A percentile compares a stretch with the other conserved stretches of the same genome.
These are phyloP conservation scores for Pelagia noctiluca DNA, from an alignment of 30 jellyfish, hydroid and myxozoan species.

Conservation along the genomic window DNA sequence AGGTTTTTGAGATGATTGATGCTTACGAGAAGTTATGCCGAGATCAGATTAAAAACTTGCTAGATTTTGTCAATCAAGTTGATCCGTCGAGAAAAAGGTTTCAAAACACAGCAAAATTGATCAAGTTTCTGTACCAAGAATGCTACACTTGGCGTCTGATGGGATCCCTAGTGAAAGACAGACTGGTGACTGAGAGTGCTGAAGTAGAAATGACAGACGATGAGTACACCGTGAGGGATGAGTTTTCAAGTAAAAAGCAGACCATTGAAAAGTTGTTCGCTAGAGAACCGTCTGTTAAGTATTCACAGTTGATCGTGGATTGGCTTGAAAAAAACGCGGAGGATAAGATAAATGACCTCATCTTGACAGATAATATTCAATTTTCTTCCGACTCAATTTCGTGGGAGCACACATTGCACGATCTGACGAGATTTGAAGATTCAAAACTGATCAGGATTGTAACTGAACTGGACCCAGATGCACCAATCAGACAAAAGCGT, in stretches of 20 bases:
- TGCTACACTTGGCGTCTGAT: conserved; percentile 94
- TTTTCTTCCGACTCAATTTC: conserved; percentile 84
- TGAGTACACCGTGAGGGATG: conserved; percentile 44
- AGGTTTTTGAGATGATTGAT: conserved; percentile 81
- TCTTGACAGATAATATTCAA: conserved; percentile 71
- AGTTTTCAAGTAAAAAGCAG: conserved; percentile 66
- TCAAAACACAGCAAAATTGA: conserved; percentile 57
- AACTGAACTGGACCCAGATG: conserved; percentile 96
- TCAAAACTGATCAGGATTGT: conserved; percentile 48
- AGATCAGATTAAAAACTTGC: conserved; percentile 58
- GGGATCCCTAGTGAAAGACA: conserved; percentile 77
- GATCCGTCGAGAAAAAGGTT: conserved; percentile 86
- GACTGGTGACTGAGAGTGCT: conserved; percentile 42
- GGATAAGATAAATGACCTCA: conserved; percentile 70
- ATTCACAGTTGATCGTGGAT: conserved; percentile 87
- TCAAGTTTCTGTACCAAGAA: conserved; percentile 85
- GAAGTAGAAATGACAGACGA: conserved; percentile 24
- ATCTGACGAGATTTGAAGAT: conserved; percentile 25
- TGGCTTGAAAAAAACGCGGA: conserved; percentile 96
- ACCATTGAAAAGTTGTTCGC: conserved; percentile 73
- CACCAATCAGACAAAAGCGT: conserved; percentile 86
- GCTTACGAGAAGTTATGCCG: conserved; percentile 83
- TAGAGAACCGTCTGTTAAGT: conserved; percentile 85
- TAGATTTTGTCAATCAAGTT: conserved; percentile 58
- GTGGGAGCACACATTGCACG: conserved; percentile 95